phyloP scores from a whole-genome alignment of 2,797 vertebrate genomes.

The Premnoplex brunnescens region DNA sequence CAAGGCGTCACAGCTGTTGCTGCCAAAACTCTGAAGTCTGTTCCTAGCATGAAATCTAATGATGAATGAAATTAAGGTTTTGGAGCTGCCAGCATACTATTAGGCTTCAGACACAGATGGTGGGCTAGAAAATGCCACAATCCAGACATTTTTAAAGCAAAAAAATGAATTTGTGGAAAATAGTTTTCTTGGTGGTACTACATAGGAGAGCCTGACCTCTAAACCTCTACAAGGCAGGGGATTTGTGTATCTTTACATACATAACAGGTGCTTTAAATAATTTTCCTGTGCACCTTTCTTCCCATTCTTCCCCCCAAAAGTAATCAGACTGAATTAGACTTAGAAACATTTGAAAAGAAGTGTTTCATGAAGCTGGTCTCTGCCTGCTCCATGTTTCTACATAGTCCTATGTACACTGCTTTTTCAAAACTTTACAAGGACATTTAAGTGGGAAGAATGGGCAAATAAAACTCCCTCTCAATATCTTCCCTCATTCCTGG shows the following conservation, averaged over 20 bases:
- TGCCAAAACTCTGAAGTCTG: neutral
- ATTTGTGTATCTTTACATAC: neutral
- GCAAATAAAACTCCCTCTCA: neutral
- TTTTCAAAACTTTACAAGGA: neutral
- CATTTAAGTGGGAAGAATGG: neutral
- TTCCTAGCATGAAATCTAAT: slow-evolving; percentile 33
- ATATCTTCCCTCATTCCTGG: neutral
- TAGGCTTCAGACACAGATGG: neutral
- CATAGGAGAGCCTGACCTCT: neutral
- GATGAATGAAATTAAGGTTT: slow-evolving; percentile 24
- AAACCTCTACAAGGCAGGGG: neutral
- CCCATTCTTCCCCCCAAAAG: neutral
- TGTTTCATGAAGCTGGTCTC: neutral
- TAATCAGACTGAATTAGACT: neutral
- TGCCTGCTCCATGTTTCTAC: neutral
- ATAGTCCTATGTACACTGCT: neutral
- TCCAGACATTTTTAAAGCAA: neutral
- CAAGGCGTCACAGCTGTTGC: slow-evolving; percentile 15
- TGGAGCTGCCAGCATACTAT: neutral
- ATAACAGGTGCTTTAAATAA: neutral
- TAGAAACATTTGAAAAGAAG: neutral
- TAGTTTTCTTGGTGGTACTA: neutral
- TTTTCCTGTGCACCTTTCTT: neutral
- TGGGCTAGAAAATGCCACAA: neutral
- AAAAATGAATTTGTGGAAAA: neutral